These are phyloP conservation scores for Brachyrhaphis roseni DNA, from an alignment of 2,797 vertebrate species.

Conservation along the genomic window DNA sequence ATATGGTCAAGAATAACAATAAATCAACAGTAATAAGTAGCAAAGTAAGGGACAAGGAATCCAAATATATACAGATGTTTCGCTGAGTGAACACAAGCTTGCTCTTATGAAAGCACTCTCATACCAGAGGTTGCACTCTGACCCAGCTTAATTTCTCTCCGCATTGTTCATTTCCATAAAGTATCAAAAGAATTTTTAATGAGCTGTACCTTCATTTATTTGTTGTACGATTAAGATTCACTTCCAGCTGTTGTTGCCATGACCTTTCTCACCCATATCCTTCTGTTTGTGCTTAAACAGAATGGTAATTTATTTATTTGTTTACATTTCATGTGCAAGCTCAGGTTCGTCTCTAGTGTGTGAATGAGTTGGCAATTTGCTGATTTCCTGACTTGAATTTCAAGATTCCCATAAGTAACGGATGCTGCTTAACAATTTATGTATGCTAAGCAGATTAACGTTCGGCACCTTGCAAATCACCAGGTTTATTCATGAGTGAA, in stretches of 20 bases:
- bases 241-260: background rate
- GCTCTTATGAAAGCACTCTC: background rate
- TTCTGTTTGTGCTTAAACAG: conserved; percentile 13
- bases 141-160: conserved; percentile 17
- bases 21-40: background rate
- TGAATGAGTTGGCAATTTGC: conserved; percentile 50
- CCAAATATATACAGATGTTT: background rate
- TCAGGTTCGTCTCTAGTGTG: conserved; percentile 29
- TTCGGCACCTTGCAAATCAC: conserved; percentile 62
- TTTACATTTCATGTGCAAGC: conserved; percentile 24
- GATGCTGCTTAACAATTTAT: conserved; percentile 60
- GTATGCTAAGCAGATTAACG: conserved; percentile 71
- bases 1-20: background rate
- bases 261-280: conserved; percentile 8
- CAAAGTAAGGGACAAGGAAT: background rate
- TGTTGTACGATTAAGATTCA: conserved; percentile 11
- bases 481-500: conserved; percentile 59
- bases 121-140: conserved; percentile 18
- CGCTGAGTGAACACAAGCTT: background rate
- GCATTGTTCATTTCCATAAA: conserved; percentile 30
- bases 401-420: conserved; percentile 40
- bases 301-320: background rate
- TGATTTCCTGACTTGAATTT: conserved; percentile 51
- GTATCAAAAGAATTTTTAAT: conserved; percentile 15
- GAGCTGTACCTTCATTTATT: conserved; percentile 13